Evolutionary conservation across 1,140 invertebrate genomes (phyloP), one percentile per base, ranked within the genome.

Genomic region (Micrasema longulum): DNA sequence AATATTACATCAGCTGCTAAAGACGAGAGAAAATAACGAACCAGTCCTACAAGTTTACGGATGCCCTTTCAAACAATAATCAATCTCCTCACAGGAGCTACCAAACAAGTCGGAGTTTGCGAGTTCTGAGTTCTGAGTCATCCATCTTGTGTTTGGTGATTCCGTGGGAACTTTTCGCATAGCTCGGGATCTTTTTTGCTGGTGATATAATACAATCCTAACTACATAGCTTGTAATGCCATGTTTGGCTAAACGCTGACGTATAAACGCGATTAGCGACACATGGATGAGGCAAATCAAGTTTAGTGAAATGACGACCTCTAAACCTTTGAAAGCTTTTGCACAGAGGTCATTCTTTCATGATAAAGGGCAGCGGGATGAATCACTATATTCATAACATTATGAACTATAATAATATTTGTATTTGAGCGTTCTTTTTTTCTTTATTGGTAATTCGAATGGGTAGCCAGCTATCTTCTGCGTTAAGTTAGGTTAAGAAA

Each of bases 81-180:
- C 55, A 16, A 43, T 11, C 18, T 31, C 52, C 52, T 55, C 35
- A 31, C 22, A 9, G 55, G 55, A 60, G 36, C 55, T 20, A 10
- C 18, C 55, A 9, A 5, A 10, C 55, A 35, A 60, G 36, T 9
- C 35, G 18, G 2, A 20, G 26, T 2, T 31, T 16, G 55, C 41
- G 26, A 31, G 26, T 31, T 31, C 26, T 31, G 26, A 7, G 2
- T 7, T 31, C 26, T 31, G 55, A 60, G 35, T 60, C 55, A 60
- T 55, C 52, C 16, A 9, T 22, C 36, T 9, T 16, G 7, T 48
- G 7, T 38, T 60, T 35, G 9, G 35, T 2, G 55, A 60, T 20
- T 60, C 55, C 11, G 36, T 60, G 55, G 55, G 55, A 60, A 43
- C 55, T 41, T 41, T 38, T 60, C 36, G 11, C 14, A 60, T 12